These are phyloP conservation scores for Pelodytes ibericus DNA, from an alignment of 2,797 vertebrate species.

Conservation along the genomic window DNA sequence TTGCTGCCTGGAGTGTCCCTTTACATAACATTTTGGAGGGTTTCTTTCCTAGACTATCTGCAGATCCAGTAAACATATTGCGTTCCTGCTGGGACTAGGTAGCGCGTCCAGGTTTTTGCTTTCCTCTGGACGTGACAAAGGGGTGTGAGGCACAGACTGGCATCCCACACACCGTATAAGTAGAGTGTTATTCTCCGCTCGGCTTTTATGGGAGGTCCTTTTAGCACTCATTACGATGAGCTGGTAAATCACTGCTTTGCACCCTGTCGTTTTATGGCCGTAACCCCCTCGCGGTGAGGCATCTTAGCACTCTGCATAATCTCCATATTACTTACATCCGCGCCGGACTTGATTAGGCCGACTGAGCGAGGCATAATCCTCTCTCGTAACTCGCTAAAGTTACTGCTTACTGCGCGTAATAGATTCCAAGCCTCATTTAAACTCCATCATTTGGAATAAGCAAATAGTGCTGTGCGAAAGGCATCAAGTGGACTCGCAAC, in stretches of 20 bases:
- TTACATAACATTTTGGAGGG: no score
- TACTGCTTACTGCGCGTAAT: constrained; percentile 1
- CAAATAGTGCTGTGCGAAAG: background rate
- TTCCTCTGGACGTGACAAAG: background rate
- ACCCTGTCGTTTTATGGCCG: constrained; percentile 31
- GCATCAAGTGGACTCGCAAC: background rate
- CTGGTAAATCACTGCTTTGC: background rate
- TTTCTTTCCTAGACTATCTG: no score
- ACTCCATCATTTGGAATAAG: constrained; percentile 19
- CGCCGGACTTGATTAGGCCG: constrained; percentile 11
- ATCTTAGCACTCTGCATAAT: constrained; percentile 1
- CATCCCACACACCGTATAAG: background rate
- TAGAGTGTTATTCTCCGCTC: constrained; percentile 1
- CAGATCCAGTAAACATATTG: no score
- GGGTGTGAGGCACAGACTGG: no score
- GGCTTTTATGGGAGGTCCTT: constrained; percentile 28
- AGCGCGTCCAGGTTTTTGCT: no score
- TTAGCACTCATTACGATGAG: constrained; percentile 3
- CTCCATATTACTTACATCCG: constrained; percentile 33
- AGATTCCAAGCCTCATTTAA: constrained; percentile 35
- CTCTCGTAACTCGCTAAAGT: constrained; percentile 27
- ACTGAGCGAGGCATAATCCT: constrained; percentile 2
- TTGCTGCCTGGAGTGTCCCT: no score
- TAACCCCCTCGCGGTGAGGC: background rate
- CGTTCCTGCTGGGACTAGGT: no score